Evolutionary conservation across 2,113 vertebrate genomes (phyloP).

Genomic region (Empidonax traillii): DNA sequence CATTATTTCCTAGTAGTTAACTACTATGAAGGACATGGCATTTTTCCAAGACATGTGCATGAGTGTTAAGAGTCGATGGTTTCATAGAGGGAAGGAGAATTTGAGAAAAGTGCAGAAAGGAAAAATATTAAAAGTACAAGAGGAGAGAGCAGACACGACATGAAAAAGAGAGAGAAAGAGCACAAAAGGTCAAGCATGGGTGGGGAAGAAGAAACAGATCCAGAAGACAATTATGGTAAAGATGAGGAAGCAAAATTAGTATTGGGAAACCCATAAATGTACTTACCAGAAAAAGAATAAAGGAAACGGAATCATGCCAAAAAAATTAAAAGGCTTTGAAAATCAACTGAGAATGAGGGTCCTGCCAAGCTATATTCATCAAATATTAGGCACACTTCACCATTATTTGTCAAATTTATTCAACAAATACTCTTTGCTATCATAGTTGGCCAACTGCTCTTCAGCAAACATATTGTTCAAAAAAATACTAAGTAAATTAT

Average conservation of each 20-base stretch:
- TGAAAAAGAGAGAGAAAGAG: background rate
- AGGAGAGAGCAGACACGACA: background rate
- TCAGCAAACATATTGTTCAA: background rate
- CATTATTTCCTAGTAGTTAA: background rate
- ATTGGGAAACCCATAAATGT: background rate
- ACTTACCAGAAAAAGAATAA: background rate
- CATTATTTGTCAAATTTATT: background rate
- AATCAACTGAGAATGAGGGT: background rate
- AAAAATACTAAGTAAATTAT: background rate
- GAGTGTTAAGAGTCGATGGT: background rate
- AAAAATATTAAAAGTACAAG: background rate
- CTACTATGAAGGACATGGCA: background rate
- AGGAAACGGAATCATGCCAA: background rate
- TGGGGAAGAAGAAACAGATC: background rate
- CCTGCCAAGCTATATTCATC: background rate
- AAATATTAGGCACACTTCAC: background rate
- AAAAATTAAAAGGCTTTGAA: constrained; percentile 2
- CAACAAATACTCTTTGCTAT: background rate
- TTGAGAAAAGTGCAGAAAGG: background rate
- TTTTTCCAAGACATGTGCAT: background rate
- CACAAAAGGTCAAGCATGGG: background rate
- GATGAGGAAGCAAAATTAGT: background rate
- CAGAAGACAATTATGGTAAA: background rate
- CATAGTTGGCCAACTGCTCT: background rate
- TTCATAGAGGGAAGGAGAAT: background rate